Evolutionary conservation across 2,113 vertebrate genomes (phyloP).

Genomic region (Plotosus lineatus): DNA sequence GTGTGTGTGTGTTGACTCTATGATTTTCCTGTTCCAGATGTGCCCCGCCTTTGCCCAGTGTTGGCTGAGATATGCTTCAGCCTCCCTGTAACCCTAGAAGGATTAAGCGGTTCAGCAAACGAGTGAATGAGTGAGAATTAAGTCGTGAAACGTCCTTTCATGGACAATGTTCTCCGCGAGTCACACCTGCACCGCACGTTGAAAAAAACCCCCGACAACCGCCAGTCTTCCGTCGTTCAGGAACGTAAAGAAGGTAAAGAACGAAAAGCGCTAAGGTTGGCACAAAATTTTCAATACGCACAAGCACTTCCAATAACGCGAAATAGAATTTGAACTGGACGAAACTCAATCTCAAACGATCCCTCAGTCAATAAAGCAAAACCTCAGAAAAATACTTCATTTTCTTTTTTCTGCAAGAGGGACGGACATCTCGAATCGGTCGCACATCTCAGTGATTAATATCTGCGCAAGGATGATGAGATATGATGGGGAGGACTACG

Average conservation of each 20-base stretch:
- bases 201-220: constrained; percentile 35
- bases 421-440: constrained; percentile 61
- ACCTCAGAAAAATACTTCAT: constrained; percentile 27
- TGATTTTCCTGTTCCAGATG: too few species aligned
- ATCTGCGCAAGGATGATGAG: constrained; percentile 67
- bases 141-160: constrained; percentile 55
- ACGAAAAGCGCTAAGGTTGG: constrained; percentile 12
- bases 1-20: too few species aligned
- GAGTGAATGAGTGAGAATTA: too few species aligned
- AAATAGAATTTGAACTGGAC: constrained; percentile 25
- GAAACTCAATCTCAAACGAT: constrained; percentile 31
- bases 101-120: too few species aligned
- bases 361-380: constrained; percentile 35
- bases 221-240: background rate
- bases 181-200: constrained; percentile 51
- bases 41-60: too few species aligned
- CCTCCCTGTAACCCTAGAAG: too few species aligned
- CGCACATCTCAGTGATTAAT: constrained; percentile 65
- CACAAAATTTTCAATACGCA: constrained; percentile 8
- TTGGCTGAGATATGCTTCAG: too few species aligned
- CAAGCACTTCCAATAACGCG: constrained; percentile 22
- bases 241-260: background rate
- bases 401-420: constrained; percentile 61
- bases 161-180: constrained; percentile 49
- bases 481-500: constrained; percentile 63